A percentile compares a stretch with the other conserved stretches of the same genome.
Evolutionary conservation across 2,113 vertebrate species (phyloP).

Genomic region (Cyprinodon brontotheroides): DNA sequence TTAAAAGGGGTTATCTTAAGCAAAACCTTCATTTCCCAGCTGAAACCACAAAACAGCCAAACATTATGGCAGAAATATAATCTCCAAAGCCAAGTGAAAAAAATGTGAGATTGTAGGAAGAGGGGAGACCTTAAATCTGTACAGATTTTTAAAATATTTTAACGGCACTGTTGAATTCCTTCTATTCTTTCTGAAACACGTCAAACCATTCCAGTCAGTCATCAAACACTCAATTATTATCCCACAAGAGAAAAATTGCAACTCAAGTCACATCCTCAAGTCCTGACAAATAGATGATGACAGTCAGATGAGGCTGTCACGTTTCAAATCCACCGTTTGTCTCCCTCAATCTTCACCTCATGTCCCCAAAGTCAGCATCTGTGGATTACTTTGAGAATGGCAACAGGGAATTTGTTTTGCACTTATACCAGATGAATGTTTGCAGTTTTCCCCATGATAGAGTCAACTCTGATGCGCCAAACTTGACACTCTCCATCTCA

Average conservation of each 20-base stretch:
- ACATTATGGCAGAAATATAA: not conserved
- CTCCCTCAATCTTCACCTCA: constrained; percentile 24
- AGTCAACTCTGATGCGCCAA: not conserved
- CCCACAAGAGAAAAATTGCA: constrained; percentile 21
- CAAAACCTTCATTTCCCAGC: constrained; percentile 8
- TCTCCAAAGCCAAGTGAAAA: not conserved
- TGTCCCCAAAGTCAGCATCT: not conserved
- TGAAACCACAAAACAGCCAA: not conserved
- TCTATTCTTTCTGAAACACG: constrained; percentile 4
- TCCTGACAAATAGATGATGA: constrained; percentile 36
- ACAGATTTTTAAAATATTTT: not conserved
- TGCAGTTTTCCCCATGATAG: not conserved
- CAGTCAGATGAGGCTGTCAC: constrained; percentile 21
- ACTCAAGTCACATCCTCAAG: constrained; percentile 41
- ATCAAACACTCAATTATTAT: constrained; percentile 2
- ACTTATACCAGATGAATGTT: not conserved
- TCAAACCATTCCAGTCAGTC: not conserved
- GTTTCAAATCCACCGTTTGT: constrained; percentile 28
- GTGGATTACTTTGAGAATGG: not conserved
- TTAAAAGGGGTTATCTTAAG: not conserved
- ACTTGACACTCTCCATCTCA: constrained; percentile 4
- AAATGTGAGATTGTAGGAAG: not conserved
- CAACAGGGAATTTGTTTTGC: not conserved
- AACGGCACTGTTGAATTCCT: not conserved
- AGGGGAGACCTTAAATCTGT: not conserved